Conservation (phyloP, 1,140 invertebrate genomes). For the Anoplophora glabripennis region DNA sequence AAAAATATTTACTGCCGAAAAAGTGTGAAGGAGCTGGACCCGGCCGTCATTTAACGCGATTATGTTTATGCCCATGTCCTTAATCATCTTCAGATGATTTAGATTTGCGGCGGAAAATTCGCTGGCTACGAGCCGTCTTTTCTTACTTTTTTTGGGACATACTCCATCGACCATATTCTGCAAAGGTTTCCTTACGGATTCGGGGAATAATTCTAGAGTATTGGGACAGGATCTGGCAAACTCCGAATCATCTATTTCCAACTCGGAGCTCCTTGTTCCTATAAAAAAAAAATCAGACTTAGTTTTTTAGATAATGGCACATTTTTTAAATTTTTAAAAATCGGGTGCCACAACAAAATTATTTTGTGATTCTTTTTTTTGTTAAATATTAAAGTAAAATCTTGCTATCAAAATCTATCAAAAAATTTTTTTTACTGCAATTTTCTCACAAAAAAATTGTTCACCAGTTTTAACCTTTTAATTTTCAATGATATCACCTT, state of each 20-base stretch:
- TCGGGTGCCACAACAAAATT: too few relatives aligned
- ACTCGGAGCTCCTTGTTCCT: constrained; percentile 32
- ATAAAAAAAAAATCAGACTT: not conserved
- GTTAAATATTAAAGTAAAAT: too few relatives aligned
- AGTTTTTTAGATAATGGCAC: too few relatives aligned
- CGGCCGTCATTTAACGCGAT: constrained; percentile 84
- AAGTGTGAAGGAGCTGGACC: constrained; percentile 86
- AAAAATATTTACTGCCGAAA: constrained; percentile 65
- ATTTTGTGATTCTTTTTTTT: too few relatives aligned
- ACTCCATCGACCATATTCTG: constrained; percentile 82
- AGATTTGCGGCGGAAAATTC: constrained; percentile 81
- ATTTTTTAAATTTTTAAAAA: too few relatives aligned
- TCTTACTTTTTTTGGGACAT: constrained; percentile 62
- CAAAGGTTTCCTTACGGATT: constrained; percentile 72
- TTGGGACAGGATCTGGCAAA: constrained; percentile 81
- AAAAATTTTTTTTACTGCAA: too few relatives aligned
- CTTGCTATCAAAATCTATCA: too few relatives aligned
- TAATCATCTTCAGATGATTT: constrained; percentile 84
- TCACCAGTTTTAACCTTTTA: too few relatives aligned
- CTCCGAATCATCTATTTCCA: constrained; percentile 62
- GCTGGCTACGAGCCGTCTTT: constrained; percentile 62
- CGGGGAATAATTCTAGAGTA: constrained; percentile 77
- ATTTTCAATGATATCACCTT: too few relatives aligned
- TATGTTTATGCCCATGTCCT: constrained; percentile 93
- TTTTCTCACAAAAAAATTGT: too few relatives aligned